These are phyloP conservation scores for Drosophila ficusphila DNA, from an alignment of 1,140 invertebrate species.

Conservation along the genomic window DNA sequence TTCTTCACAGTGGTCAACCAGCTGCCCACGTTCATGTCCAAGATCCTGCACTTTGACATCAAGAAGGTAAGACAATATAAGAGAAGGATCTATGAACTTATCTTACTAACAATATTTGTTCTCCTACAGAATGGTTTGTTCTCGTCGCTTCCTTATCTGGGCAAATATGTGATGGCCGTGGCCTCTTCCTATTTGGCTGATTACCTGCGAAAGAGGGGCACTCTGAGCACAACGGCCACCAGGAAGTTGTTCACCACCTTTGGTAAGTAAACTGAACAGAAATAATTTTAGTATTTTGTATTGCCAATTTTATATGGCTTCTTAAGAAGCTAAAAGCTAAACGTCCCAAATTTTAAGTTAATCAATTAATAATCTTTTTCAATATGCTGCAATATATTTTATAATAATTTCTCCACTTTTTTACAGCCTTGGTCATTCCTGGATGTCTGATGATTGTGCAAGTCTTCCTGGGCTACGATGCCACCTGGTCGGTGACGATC, in stretches of 20 bases:
- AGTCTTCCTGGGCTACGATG: constrained; percentile 89
- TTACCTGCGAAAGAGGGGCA: constrained; percentile 87
- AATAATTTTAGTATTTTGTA: background rate
- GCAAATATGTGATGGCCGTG: constrained; percentile 92
- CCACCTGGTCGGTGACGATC: constrained; percentile 89
- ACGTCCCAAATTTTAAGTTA: background rate
- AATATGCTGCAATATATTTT: too few species aligned
- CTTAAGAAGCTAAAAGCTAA: background rate
- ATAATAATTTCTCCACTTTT: too few species aligned
- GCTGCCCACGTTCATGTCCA: constrained; percentile 96
- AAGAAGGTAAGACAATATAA: constrained; percentile 85
- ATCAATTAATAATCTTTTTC: background rate
- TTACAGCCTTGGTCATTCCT: constrained; percentile 87
- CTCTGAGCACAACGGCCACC: constrained; percentile 89
- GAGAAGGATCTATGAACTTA: too few species aligned
- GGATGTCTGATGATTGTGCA: constrained; percentile 89
- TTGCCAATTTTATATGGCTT: too few species aligned
- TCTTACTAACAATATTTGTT: background rate
- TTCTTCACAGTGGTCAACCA: constrained; percentile 98
- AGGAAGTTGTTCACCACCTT: constrained; percentile 89
- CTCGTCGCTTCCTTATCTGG: constrained; percentile 94
- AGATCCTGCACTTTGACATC: constrained; percentile 94
- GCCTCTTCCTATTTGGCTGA: constrained; percentile 89
- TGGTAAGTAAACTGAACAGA: constrained; percentile 83
- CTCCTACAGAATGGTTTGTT: constrained; percentile 90